Base-by-base conservation (phyloP, 2,888 invertebrate species). In the Eubasilissa splendida region DNA sequence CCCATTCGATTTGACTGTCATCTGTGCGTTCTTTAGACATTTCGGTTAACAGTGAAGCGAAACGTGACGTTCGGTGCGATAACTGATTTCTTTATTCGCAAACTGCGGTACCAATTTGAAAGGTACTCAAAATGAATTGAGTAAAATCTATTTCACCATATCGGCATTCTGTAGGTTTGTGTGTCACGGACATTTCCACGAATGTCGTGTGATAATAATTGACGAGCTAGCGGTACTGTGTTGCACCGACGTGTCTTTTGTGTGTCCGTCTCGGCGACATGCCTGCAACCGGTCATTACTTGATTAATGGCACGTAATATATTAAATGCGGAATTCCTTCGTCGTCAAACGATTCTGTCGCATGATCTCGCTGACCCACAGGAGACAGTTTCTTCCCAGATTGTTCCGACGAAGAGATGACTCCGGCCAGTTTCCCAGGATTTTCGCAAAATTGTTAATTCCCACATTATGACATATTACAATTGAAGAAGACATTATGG, bases 281-380 rank as follows among this genome's bases (percentile, higher is more conserved):
- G 68, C 12, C n/a, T 12, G 53, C n/a, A 11, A 4, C 53, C 31
- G 33, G 56, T 56, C 56, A 33, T 73, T 56, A 73, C 12, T 73
- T 56, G 54, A 73, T 73, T 31, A 54, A 73, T 33, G 54, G 71
- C 71, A 73, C 71, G 58, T 73, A 73, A 73, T 73, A 70, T 54
- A 31, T 22, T 70, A 10, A 68, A 70, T 22, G 53, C 54, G 14
- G 53, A 22, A 53, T 70, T 54, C 53, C 22, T 42, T 73, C 56
- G 56, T 73, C 71, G 4, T 56, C 56, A 73, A 31, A 56, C 31
- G 31, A 73, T 42, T 2, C 0, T 73, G 71, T 58, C 71, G 9
- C 42, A 33, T 56, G 71, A 73, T 56, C 71, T 58, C 33, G 10
- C 33, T 56, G 56, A 73, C 71, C 58, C 58, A 73, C 14, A 33